Evolutionary conservation across 2,797 vertebrate genomes (phyloP), one percentile per base, ranked within the genome.

Genomic region (Malurus leucopterus): DNA sequence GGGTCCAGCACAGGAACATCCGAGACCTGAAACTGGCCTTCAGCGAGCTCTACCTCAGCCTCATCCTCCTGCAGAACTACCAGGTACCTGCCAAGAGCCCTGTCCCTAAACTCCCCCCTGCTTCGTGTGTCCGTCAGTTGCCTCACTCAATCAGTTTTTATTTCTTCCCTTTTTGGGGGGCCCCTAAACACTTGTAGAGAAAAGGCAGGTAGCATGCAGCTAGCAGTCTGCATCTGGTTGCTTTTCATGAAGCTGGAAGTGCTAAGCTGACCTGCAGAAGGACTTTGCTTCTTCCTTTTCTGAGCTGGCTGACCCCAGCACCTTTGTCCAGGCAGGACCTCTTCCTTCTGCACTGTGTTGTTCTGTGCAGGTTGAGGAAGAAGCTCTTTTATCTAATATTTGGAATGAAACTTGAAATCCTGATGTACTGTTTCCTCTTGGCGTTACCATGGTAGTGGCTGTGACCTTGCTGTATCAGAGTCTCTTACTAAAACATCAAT

Each of bases 41-140:
- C 97, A 99, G 99, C 3, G 99, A 99, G 98, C 98, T 99, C 98
- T 99, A 98, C 98, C 98, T 99, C 98, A 99, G 98, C 97, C 97
- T 99, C 97, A 99, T 99, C 96, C 96, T 99, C 83, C 98, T 99
- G 91, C 98, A 99, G 96, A 99, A 99, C 97, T 99, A 99, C 94
- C 98, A 99, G 98, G 98, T 99, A 93, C 54, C 38, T 1, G 6
- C 41, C 0, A 5, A 18, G 27, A 10, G 26, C 38, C 27, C 27
- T 6, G 3, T 0, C 7, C 11, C 1, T 6, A 19, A 13, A 6
- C 0, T 0, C 5, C 38, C 26, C 53, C 2, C 8, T 8, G 65
- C 32, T 44, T 36, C 13, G n/a, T 3, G 9, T 19, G 5, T 13
- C 64, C 14, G 76, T 2, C 5, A 13, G 34, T 29, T 30, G 43